Evolutionary conservation across 2,888 invertebrate genomes (phyloP).

Genomic region (Callinectes sapidus): DNA sequence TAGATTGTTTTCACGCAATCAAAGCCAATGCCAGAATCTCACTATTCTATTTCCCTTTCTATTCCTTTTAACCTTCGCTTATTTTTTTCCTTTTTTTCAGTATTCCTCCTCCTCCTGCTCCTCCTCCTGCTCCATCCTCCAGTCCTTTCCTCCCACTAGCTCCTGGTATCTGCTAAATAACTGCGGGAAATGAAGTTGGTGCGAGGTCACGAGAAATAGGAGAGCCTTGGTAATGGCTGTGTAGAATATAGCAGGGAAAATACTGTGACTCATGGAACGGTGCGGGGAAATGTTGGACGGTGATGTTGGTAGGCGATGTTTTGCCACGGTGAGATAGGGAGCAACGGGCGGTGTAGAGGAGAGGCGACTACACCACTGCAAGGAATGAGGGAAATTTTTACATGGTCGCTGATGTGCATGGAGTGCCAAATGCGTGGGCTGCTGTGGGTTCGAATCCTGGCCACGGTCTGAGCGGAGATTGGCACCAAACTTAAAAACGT

Average conservation of each 20-base stretch:
- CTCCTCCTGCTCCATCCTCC: background rate
- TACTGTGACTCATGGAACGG: background rate
- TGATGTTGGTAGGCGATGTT: background rate
- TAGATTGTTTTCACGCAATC: too few species aligned
- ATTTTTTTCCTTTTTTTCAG: background rate
- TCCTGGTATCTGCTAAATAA: slow-evolving; percentile 16
- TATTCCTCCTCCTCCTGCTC: background rate
- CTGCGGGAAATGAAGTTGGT: slow-evolving; percentile 21
- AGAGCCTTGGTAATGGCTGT: slow-evolving; percentile 9
- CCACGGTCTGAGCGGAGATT: too few species aligned
- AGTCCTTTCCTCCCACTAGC: background rate
- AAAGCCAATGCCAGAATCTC: too few species aligned
- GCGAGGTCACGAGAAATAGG: slow-evolving; percentile 25
- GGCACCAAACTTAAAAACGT: too few species aligned
- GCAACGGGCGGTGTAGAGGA: too few species aligned
- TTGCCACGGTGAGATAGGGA: too few species aligned
- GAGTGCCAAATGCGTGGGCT: too few species aligned
- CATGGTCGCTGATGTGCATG: too few species aligned
- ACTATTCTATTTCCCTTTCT: too few species aligned
- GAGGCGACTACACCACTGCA: too few species aligned
- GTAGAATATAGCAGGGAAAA: background rate
- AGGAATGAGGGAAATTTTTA: too few species aligned
- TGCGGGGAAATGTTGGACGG: background rate
- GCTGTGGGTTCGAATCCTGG: too few species aligned
- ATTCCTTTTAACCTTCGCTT: background rate